Evolutionary conservation across 2,888 invertebrate genomes (phyloP).

Genomic region (Ichneumon xanthorius): DNA sequence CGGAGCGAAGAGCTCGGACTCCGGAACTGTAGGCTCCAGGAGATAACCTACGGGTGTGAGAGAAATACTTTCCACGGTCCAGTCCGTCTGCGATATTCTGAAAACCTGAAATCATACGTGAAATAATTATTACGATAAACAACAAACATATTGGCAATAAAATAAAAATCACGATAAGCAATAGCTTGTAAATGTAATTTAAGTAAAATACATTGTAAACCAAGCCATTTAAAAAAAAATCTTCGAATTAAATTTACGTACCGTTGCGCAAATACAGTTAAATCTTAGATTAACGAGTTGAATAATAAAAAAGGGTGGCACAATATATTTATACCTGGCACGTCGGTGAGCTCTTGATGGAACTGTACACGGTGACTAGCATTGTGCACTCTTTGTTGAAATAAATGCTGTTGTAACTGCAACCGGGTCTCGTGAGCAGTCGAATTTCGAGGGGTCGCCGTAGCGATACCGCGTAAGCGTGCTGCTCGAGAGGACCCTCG

Average conservation of each 20-base stretch:
- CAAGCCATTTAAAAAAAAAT: no score
- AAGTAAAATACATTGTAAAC: no score
- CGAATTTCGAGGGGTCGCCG: slow-evolving; percentile 90
- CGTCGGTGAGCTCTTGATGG: slow-evolving; percentile 92
- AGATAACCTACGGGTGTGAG: slow-evolving; percentile 90
- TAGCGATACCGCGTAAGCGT: slow-evolving; percentile 94
- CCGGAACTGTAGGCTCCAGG: slow-evolving; percentile 88
- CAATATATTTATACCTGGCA: slow-evolving; percentile 86
- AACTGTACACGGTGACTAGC: slow-evolving; percentile 94
- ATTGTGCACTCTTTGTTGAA: slow-evolving; percentile 90
- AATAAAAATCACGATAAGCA: not conserved
- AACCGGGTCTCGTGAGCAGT: slow-evolving; percentile 93
- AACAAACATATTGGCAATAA: not conserved
- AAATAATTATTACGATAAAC: not conserved
- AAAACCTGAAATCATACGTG: slow-evolving; percentile 86
- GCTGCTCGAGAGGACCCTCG: slow-evolving; percentile 96
- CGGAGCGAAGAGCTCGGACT: slow-evolving; percentile 88
- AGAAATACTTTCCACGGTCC: slow-evolving; percentile 89
- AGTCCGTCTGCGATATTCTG: slow-evolving; percentile 89
- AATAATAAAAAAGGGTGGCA: not conserved
- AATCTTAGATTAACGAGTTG: not conserved
- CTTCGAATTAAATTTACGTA: no score
- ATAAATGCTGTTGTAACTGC: slow-evolving; percentile 89
- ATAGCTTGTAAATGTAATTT: no score
- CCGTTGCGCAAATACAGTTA: no score